Evolutionary conservation across 2,888 invertebrate species (phyloP).

Genomic region (Xestia sexstrigata): DNA sequence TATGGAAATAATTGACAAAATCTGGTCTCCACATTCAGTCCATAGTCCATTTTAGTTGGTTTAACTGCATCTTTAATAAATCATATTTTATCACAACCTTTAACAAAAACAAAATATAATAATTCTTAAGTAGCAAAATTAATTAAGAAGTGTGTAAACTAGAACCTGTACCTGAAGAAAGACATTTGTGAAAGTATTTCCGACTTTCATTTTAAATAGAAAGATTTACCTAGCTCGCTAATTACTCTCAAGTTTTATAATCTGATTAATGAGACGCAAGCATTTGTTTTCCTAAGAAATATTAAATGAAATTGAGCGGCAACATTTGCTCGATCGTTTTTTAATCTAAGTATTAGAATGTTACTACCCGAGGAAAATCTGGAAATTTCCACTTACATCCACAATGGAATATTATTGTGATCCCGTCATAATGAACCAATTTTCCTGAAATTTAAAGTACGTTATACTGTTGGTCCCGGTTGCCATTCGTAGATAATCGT

Average conservation of each 20-base stretch:
- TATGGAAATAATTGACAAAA: neutral
- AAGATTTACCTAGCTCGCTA: slow-evolving; percentile 15
- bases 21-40: neutral
- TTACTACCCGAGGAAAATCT: neutral
- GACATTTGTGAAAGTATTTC: neutral
- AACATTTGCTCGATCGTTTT: neutral
- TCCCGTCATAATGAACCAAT: neutral
- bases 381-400: neutral
- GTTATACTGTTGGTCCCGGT: neutral
- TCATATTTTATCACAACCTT: neutral
- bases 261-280: slow-evolving; percentile 16
- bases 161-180: neutral
- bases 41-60: neutral
- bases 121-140: neutral
- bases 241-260: slow-evolving; percentile 20
- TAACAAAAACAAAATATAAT: neutral
- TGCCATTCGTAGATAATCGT: neutral
- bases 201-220: neutral
- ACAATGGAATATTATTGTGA: neutral
- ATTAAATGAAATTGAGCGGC: slow-evolving; percentile 15
- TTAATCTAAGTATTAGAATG: neutral
- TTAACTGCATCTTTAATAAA: neutral
- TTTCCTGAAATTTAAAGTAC: neutral
- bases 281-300: slow-evolving; percentile 6
- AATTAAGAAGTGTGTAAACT: neutral